These are phyloP conservation scores for Dioctria rufipes DNA, from an alignment of 2,888 invertebrate genomes.

Conservation along the genomic window DNA sequence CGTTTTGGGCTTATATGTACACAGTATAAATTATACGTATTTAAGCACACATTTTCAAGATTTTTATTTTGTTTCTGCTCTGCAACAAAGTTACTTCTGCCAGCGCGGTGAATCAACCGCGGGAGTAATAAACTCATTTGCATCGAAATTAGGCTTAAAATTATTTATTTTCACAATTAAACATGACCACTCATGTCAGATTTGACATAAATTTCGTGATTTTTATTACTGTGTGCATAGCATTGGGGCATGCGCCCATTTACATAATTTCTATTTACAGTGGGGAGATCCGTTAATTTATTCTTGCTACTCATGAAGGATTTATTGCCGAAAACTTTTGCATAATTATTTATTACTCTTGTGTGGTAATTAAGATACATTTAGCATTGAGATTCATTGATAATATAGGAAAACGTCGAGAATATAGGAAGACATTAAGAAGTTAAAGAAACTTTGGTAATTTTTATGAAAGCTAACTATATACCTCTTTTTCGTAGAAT, in stretches of 20 bases:
- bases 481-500: too few relatives aligned
- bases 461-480: too few relatives aligned
- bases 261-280: neutral
- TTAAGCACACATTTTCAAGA: too few relatives aligned
- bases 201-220: conserved; percentile 30
- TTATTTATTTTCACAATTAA: conserved; percentile 35
- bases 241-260: neutral
- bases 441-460: too few relatives aligned
- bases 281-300: neutral
- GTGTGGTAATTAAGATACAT: neutral
- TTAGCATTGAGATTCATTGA: neutral
- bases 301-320: neutral
- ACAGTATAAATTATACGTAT: too few relatives aligned
- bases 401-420: too few relatives aligned
- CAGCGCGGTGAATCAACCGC: conserved; percentile 9
- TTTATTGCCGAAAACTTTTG: neutral
- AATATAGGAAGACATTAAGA: too few relatives aligned
- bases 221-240: neutral
- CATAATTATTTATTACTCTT: neutral
- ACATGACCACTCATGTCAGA: conserved; percentile 13
- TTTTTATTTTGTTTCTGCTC: conserved; percentile 10
- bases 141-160: conserved; percentile 37
- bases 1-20: too few relatives aligned
- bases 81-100: conserved; percentile 6
- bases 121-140: conserved; percentile 43